A percentile compares a stretch with the other conserved stretches of the same genome.
Evolutionary conservation across 2,797 vertebrate genomes (phyloP).

Genomic region (Acridotheres tristis): DNA sequence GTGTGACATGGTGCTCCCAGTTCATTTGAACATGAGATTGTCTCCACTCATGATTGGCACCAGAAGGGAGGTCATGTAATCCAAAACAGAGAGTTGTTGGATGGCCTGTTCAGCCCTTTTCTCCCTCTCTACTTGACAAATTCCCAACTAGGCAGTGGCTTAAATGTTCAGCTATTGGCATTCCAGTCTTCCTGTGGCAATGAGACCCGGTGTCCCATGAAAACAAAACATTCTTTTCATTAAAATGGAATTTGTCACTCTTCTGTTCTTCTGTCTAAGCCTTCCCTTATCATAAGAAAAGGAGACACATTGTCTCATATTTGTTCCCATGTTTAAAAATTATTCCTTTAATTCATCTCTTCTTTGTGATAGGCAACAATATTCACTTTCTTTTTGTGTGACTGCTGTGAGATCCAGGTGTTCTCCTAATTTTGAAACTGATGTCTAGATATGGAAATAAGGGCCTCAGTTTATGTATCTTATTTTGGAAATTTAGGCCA

Average conservation of each 20-base stretch:
- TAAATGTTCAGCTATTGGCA: neutral
- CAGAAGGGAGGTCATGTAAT: neutral
- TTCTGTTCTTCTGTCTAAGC: neutral
- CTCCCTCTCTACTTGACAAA: neutral
- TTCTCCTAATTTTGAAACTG: neutral
- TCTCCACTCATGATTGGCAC: neutral
- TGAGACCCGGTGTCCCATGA: neutral
- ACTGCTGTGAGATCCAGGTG: neutral
- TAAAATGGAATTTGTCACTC: constrained; percentile 37
- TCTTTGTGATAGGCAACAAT: neutral
- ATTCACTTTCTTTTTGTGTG: neutral
- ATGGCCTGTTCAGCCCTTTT: neutral
- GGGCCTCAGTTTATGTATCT: neutral
- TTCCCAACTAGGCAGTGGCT: neutral
- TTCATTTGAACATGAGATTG: neutral
- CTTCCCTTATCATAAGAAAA: neutral
- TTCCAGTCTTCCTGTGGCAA: neutral
- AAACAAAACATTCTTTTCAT: neutral
- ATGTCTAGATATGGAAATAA: neutral
- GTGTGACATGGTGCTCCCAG: neutral
- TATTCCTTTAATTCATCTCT: neutral
- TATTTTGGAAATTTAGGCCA: neutral
- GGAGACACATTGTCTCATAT: neutral
- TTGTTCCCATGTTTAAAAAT: neutral
- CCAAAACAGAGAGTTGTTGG: neutral